Evolutionary conservation across 2,888 invertebrate genomes (phyloP), one percentile per base, ranked within the genome.

Genomic region (Diarsia mendica): DNA sequence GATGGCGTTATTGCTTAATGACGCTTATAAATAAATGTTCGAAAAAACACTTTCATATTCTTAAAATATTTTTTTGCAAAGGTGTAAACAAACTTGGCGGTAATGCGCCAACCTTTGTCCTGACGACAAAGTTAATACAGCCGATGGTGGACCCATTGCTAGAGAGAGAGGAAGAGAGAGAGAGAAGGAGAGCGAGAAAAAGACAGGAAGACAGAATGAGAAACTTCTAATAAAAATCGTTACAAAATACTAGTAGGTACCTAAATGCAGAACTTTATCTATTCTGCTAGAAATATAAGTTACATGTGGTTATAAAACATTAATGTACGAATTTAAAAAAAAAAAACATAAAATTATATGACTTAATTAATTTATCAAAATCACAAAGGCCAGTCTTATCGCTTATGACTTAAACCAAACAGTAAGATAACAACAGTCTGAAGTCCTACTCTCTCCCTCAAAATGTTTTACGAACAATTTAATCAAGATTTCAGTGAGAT

Each of bases 381-480:
- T n/a, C 33, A 64, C 13, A 58, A 53, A 48, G 2, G 9, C 18
- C 15, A 39, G 4, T n/a, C 5, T 39, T 3, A 28, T 20, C 70
- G 66, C 69, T 73, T 68, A 5, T 73, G 20, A 13, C 18, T 71
- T 78, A 23, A 20, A 18, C 80, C 83, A 63, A 11, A 60, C 68
- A 18, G 18, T 11, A 70, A 88, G 84, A 86, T 86, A 85, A 83
- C 81, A 87, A 86, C 49, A 74, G 67, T 77, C 82, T 77, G 81
- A 81, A 85, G 78, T 80, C 80, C 72, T 68, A 67, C 72, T 78
- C 75, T 74, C 84, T 79, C 68, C 55, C 79, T 72, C 70, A 87
- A 85, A 90, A 90, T 89, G 70, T 89, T 90, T 89, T 85, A 86
- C 85, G 85, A 89, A 90, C 85, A 88, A 88, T 86, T 90, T 88